A percentile compares a stretch with the other conserved stretches of the same genome.
Conservation (phyloP, 2,113 vertebrate species). For the Sceloporus tristichus region DNA sequence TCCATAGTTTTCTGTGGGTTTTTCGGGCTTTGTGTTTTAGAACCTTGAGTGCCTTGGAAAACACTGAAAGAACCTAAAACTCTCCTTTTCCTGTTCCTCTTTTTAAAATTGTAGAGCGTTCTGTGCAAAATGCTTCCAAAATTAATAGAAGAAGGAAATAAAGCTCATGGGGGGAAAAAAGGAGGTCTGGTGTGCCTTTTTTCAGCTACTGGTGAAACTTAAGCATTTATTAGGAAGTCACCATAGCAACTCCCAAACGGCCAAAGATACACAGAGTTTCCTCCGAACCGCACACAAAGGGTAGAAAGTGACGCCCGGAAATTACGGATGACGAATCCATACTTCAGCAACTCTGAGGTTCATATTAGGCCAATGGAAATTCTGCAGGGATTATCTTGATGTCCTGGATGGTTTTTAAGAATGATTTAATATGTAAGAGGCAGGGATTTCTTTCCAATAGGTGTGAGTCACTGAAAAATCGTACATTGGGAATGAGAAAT, state of each 20-base stretch:
- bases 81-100: too few relatives aligned
- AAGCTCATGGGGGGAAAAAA: neutral
- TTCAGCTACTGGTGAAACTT: conserved; percentile 31
- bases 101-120: neutral
- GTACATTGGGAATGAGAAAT: neutral
- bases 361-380: neutral
- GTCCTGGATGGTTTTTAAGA: too few relatives aligned
- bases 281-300: conserved; percentile 21
- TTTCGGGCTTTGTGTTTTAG: too few relatives aligned
- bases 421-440: neutral
- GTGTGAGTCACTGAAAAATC: neutral
- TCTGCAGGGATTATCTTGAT: neutral
- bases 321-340: conserved; percentile 27
- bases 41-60: too few relatives aligned
- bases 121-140: too few relatives aligned
- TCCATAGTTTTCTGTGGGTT: too few relatives aligned
- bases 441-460: too few relatives aligned
- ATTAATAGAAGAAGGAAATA: neutral
- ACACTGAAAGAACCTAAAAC: too few relatives aligned
- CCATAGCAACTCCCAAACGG: conserved; percentile 50
- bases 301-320: neutral
- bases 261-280: conserved; percentile 20
- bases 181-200: conserved; percentile 4
- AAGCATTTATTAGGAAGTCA: conserved; percentile 13
- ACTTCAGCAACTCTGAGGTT: conserved; percentile 24